These are phyloP conservation scores for Ibycter americanus DNA, from an alignment of 2,797 vertebrate genomes.

Conservation along the genomic window DNA sequence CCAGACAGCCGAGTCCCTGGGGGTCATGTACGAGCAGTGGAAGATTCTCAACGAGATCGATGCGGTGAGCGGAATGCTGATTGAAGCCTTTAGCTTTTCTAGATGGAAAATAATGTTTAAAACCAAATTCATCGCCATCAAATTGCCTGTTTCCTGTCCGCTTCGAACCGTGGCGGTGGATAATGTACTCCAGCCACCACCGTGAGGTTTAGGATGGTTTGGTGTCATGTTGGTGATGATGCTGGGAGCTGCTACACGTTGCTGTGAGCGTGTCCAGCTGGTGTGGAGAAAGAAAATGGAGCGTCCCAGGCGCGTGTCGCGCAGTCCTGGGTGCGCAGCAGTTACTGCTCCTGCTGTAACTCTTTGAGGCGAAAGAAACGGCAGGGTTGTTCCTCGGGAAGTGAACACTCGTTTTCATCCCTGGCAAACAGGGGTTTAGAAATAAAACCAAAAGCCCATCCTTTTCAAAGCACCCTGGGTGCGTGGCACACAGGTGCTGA, in stretches of 20 bases:
- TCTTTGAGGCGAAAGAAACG: neutral
- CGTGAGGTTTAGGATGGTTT: neutral
- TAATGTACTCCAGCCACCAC: rapidly evolving
- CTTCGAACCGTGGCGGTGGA: rapidly evolving
- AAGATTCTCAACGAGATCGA: constrained; percentile 98
- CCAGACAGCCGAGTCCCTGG: constrained; percentile 92
- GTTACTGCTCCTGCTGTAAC: neutral
- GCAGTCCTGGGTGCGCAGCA: neutral
- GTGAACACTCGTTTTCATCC: neutral
- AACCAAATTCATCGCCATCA: rapidly evolving
- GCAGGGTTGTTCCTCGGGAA: neutral
- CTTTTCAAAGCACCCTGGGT: neutral
- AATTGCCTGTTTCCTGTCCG: rapidly evolving
- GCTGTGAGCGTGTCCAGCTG: neutral
- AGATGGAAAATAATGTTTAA: neutral
- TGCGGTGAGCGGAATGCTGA: constrained; percentile 83
- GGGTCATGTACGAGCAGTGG: constrained; percentile 95
- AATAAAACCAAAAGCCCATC: neutral
- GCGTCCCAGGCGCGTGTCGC: neutral
- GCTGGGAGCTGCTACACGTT: neutral
- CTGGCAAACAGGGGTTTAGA: neutral
- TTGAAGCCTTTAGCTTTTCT: neutral
- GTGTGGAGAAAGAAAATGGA: neutral
- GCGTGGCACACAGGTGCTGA: rapidly evolving
- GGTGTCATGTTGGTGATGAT: neutral